Conservation (phyloP, 2,797 vertebrate species). For the Semaprochilodus insignis region DNA sequence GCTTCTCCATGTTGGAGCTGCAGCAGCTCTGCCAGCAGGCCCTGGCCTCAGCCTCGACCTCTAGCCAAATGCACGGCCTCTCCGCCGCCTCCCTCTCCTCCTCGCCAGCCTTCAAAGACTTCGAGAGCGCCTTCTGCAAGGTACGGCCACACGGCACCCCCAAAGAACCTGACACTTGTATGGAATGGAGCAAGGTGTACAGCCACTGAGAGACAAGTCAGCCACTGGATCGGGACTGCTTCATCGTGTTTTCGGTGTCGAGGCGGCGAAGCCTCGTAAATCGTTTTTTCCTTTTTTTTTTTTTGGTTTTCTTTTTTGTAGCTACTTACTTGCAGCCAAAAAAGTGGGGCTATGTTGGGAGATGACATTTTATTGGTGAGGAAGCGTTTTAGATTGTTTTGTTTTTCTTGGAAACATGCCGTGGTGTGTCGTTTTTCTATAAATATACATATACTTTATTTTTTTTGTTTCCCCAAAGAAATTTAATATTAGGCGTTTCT, state of each 20-base stretch:
- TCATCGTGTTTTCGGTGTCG: conserved; percentile 62
- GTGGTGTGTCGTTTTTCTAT: conserved; percentile 73
- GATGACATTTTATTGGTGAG: conserved; percentile 62
- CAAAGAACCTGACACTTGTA: conserved; percentile 92
- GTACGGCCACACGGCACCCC: conserved; percentile 85
- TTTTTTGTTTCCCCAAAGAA: conserved; percentile 75
- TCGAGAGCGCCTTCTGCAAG: conserved; percentile 93
- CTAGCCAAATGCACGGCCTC: conserved; percentile 73
- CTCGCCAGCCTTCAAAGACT: conserved; percentile 88
- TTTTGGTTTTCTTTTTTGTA: conserved; percentile 64
- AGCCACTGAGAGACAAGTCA: conserved; percentile 85
- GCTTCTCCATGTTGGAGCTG: conserved; percentile 88
- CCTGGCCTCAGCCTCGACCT: conserved; percentile 76
- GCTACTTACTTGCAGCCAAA: conserved; percentile 80
- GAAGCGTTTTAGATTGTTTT: conserved; percentile 55
- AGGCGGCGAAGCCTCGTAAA: conserved; percentile 67
- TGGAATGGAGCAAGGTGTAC: conserved; percentile 96
- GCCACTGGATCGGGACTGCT: conserved; percentile 71
- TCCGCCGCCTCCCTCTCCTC: conserved; percentile 79
- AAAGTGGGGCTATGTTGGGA: conserved; percentile 64
- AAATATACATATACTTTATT: conserved; percentile 78
- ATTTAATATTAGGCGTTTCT: conserved; percentile 69
- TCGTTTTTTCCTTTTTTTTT: conserved; percentile 55
- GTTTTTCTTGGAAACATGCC: conserved; percentile 75
- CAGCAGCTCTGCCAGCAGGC: conserved; percentile 92